Percentiles rank a stretch among this genome's conserved stretches.
These are phyloP conservation scores for Atractosteus spatula DNA, from an alignment of 2,113 vertebrate genomes.

Conservation along the genomic window DNA sequence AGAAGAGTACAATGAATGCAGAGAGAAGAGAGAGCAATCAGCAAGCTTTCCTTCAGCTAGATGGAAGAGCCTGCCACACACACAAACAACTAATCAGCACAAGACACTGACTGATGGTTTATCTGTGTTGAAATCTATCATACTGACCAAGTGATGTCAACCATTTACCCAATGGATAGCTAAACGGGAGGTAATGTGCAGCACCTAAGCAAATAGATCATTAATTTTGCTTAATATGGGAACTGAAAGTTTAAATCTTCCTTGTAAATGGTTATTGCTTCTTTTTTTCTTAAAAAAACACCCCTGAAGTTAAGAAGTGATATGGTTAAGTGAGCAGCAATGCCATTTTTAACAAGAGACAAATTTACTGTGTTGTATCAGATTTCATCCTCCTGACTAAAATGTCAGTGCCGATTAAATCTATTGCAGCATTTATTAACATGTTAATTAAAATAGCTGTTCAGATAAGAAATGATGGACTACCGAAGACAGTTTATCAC, in stretches of 20 bases:
- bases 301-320: not conserved
- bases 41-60: slow-evolving; percentile 79
- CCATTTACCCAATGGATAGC: slow-evolving; percentile 69
- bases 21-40: slow-evolving; percentile 80
- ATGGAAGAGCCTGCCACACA: slow-evolving; percentile 82
- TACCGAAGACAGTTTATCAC: slow-evolving; percentile 35
- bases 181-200: slow-evolving; percentile 82
- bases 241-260: slow-evolving; percentile 66
- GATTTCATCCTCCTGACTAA: slow-evolving; percentile 48
- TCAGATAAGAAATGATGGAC: slow-evolving; percentile 50
- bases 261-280: slow-evolving; percentile 14
- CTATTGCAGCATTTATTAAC: slow-evolving; percentile 68
- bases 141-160: slow-evolving; percentile 71
- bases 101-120: slow-evolving; percentile 80
- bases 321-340: slow-evolving; percentile 40
- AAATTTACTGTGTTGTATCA: slow-evolving; percentile 53
- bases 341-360: slow-evolving; percentile 47
- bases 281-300: slow-evolving; percentile 24
- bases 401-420: slow-evolving; percentile 64
- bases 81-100: slow-evolving; percentile 89
- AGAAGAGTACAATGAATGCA: slow-evolving; percentile 72
- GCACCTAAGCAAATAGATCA: slow-evolving; percentile 79
- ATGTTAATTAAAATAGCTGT: slow-evolving; percentile 71
- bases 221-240: slow-evolving; percentile 82
- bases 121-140: slow-evolving; percentile 84